A percentile compares a stretch with the other conserved stretches of the same genome.
Conservation (phyloP, 35 echinoderm and acorn worm genomes). For the Stichopus chloronotus region DNA sequence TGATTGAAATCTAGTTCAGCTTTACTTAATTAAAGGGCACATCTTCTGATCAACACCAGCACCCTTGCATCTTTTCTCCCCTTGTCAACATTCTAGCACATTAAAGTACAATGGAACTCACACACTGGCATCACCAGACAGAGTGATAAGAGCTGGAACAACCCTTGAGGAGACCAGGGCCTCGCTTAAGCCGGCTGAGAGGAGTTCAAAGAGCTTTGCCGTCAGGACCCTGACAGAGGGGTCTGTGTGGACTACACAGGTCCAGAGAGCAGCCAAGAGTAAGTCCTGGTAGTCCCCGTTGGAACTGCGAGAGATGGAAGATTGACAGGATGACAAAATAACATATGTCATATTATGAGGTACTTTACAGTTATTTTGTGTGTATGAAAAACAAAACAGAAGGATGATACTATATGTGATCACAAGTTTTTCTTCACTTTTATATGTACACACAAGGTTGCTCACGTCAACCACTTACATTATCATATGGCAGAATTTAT, state of each 20-base stretch:
- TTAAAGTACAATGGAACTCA: slow-evolving; percentile 55
- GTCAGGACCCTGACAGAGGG: slow-evolving; percentile 76
- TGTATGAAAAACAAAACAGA: too few species aligned
- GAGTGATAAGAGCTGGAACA: slow-evolving; percentile 89
- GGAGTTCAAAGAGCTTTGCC: slow-evolving; percentile 86
- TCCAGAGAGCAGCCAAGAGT: slow-evolving; percentile 79
- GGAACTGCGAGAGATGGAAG: neutral
- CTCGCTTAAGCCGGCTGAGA: slow-evolving; percentile 82
- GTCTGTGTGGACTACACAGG: slow-evolving; percentile 81
- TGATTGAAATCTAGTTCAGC: too few species aligned
- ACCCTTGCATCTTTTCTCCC: neutral
- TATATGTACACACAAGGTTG: too few species aligned
- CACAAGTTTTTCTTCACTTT: too few species aligned
- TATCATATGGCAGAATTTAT: too few species aligned
- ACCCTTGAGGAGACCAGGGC: slow-evolving; percentile 82
- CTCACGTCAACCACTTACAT: too few species aligned
- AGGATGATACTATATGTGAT: too few species aligned
- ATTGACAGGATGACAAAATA: neutral
- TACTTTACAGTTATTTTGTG: neutral
- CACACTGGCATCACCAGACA: slow-evolving; percentile 90
- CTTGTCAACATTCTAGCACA: neutral
- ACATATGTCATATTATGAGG: neutral
- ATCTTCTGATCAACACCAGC: too few species aligned
- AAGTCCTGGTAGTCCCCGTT: slow-evolving; percentile 82
- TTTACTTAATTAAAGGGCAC: too few species aligned